phyloP scores from a whole-genome alignment of 2,113 vertebrate genomes.

The Globicephala melas region DNA sequence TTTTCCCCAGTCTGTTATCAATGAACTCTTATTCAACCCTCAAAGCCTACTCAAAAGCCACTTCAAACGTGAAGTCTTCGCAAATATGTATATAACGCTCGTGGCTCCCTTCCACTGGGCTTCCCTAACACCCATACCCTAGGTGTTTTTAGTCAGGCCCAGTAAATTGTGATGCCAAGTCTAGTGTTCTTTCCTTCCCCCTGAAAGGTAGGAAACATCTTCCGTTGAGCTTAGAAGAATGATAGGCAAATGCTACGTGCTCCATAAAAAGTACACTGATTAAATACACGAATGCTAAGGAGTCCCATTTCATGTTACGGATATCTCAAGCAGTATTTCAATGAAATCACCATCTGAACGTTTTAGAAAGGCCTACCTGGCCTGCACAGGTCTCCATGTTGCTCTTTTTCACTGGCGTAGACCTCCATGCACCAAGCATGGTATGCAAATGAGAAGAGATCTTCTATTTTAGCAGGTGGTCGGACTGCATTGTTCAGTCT shows the following conservation, averaged over 20 bases:
- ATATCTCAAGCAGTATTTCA: background rate
- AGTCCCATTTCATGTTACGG: background rate
- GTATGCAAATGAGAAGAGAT: constrained; percentile 97
- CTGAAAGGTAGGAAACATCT: background rate
- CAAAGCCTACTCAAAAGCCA: constrained; percentile 46
- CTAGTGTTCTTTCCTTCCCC: background rate
- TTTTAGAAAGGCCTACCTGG: constrained; percentile 86
- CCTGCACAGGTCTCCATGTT: constrained; percentile 94
- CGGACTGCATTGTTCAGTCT: constrained; percentile 88
- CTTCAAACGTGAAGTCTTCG: background rate
- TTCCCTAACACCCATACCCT: background rate
- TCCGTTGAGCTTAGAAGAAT: background rate
- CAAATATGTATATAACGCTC: background rate
- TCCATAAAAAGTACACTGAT: background rate
- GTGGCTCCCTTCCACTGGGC: background rate
- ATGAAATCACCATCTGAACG: background rate
- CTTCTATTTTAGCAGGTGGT: constrained; percentile 93
- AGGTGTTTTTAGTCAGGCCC: background rate
- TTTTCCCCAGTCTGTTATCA: background rate
- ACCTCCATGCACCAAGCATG: constrained; percentile 98
- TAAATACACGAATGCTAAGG: background rate
- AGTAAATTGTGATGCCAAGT: background rate
- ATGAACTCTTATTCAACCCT: background rate
- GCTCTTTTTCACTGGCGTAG: constrained; percentile 95
- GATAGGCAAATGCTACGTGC: background rate